phyloP scores from a whole-genome alignment of 2,113 vertebrate genomes.

The Erinaceus europaeus region DNA sequence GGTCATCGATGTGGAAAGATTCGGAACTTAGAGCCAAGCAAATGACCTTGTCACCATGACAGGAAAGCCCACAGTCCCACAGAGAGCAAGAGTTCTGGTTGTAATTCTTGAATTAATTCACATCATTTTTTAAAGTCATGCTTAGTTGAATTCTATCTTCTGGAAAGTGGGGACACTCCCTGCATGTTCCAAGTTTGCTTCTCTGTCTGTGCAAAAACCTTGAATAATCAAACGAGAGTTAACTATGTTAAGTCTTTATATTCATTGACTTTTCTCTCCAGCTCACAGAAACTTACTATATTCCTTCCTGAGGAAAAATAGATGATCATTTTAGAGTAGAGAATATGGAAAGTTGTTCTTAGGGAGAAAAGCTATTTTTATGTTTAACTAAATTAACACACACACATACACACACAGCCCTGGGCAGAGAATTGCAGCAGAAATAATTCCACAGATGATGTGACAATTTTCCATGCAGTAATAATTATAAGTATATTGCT shows the following conservation, averaged over 20 bases:
- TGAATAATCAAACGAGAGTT: slow-evolving; percentile 33
- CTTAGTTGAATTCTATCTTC: neutral
- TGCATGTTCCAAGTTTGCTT: neutral
- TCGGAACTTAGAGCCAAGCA: neutral
- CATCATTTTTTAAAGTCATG: neutral
- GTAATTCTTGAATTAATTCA: slow-evolving; percentile 14
- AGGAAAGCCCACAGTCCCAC: neutral
- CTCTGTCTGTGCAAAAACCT: slow-evolving; percentile 21
- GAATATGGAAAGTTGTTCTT: slow-evolving; percentile 34
- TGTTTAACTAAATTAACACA: slow-evolving; percentile 48
- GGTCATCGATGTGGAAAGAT: neutral
- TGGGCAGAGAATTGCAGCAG: slow-evolving; percentile 30
- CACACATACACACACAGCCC: slow-evolving; percentile 36
- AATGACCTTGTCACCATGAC: neutral
- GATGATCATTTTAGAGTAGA: slow-evolving; percentile 36
- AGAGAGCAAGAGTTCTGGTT: neutral
- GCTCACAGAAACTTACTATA: slow-evolving; percentile 3
- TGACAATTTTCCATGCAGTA: slow-evolving; percentile 1
- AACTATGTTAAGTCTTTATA: neutral
- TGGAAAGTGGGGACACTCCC: neutral
- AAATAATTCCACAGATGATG: slow-evolving; percentile 47
- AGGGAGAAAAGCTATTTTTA: slow-evolving; percentile 37
- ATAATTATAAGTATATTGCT: slow-evolving; percentile 6
- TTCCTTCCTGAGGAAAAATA: neutral
- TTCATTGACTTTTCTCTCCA: neutral